Evolutionary conservation across 1,140 invertebrate species (phyloP), one percentile per base, ranked within the genome.

Genomic region (Cydia strobilella): DNA sequence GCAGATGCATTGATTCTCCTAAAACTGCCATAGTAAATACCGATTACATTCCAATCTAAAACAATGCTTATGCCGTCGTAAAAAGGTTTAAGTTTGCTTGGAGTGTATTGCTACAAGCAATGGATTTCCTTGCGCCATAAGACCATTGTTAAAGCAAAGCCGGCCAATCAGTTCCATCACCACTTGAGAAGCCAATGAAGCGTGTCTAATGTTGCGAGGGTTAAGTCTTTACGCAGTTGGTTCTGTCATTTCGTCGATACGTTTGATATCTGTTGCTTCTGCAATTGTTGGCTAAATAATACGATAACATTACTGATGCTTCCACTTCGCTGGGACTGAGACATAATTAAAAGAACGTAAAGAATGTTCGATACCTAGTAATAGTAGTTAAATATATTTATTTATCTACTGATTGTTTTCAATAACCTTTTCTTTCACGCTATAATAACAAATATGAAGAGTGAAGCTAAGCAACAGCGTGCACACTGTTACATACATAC

Each of bases 91-190:
- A 73, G 77, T 82, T 86, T 23, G 48, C 13, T 39, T 73, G 71
- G 9, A 45, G 15, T 4, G 18, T 63, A 35, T 13, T 10, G 71
- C 63, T 31, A 76, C 81, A 74, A 9, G 12, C 74, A 76, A 72
- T 77, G 54, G 83, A 85, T 23, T 84, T 77, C 73, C 54, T 15
- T 59, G 51, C 72, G 59, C 76, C 31, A 42, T 77, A 65, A 75
- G 79, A 82, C 77, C 79, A 89, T 92, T 92, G 90, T 92, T 89
- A 84, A 86, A 82, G 81, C 74, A 84, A 86, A 86, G 81, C 86
- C 83, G 87, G 85, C 86, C 90, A 92, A 92, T 92, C 90, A 91
- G 85, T 90, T 86, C 87, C 85, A 91, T 90, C 89, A 89, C 79
- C 85, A 86, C 90, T 92, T 85, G 86, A 90, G 86, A 85, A 85